Evolutionary conservation across 2,888 invertebrate genomes (phyloP), one percentile per base, ranked within the genome.

Genomic region (Ectemnius continuus): DNA sequence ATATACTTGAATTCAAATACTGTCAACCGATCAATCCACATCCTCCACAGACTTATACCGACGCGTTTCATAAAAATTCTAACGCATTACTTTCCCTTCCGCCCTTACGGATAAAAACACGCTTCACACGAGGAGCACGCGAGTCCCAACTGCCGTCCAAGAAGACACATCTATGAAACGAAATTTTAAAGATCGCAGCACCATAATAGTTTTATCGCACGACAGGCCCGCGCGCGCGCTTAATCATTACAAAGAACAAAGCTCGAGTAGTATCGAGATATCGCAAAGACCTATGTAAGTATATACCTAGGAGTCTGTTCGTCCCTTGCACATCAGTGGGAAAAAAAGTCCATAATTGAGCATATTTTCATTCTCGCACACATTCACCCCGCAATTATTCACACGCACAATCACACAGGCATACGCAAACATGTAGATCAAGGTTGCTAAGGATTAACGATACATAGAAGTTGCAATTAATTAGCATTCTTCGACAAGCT

Each of bases 151-250:
- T 14, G 8, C 52, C 48, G 64, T 18, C 45, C 56, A 11, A 59
- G 60, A 36, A 20, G 73, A 69, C 48, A 52, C 57, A 65, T 69
- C 65, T 76, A 69, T 70, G 72, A 76, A 83, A 83, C 16, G 81
- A 81, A 75, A 70, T 63, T 64, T 63, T 73, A 83, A 52, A 70
- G 69, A 68, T 83, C 13, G 76, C 83, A 83, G 84, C 83, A 83
- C 84, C 84, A 76, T 71, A 76, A 61, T 79, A 58, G 61, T 76
- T 47, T 52, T 59, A 70, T 61, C 63, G 52, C 63, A 58, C 61
- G 58, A 18, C 36, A 66, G 63, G 46, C 67, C 66, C 78, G 67
- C 61, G 75, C 23, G 52, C 64, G 68, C 47, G 57, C 47, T 71
- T 73, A 73, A 70, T 73, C 57, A 73, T 76, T 71, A 74, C 58